These are phyloP conservation scores for Nemotelus pantherinus DNA, from an alignment of 2,888 invertebrate species.

Conservation along the genomic window DNA sequence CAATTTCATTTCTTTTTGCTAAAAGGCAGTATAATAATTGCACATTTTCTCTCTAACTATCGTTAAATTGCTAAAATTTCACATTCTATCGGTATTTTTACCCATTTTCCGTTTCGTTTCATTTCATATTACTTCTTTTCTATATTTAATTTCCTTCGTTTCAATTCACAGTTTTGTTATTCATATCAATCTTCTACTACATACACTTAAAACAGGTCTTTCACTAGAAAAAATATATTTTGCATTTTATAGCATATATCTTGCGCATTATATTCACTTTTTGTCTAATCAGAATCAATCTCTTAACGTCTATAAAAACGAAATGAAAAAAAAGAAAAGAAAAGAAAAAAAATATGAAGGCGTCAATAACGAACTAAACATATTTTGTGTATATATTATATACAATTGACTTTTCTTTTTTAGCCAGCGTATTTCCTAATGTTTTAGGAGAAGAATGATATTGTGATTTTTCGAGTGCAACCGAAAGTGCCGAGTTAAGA, in stretches of 20 bases:
- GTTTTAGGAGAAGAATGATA: too few species aligned
- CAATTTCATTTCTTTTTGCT: background rate
- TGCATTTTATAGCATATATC: background rate
- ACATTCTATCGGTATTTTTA: background rate
- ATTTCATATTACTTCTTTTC: background rate
- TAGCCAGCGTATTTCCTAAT: background rate
- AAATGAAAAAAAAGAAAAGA: too few species aligned
- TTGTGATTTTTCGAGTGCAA: too few species aligned
- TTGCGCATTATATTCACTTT: conserved; percentile 18
- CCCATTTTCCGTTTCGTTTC: background rate
- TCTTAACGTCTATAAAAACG: too few species aligned
- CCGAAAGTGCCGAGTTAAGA: too few species aligned
- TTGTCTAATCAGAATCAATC: background rate
- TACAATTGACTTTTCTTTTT: conserved; percentile 24
- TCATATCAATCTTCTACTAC: conserved; percentile 1
- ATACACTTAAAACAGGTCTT: conserved; percentile 25
- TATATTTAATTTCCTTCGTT: background rate
- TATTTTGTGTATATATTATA: conserved; percentile 20
- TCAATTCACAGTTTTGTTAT: conserved; percentile 2
- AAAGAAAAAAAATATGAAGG: too few species aligned
- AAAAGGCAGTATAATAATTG: conserved; percentile 38
- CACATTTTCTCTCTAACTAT: conserved; percentile 24
- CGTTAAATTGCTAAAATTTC: too few species aligned
- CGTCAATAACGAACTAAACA: too few species aligned
- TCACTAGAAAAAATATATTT: conserved; percentile 43